Base-by-base conservation (phyloP, 2,113 vertebrate genomes). In the Piaya cayana region DNA sequence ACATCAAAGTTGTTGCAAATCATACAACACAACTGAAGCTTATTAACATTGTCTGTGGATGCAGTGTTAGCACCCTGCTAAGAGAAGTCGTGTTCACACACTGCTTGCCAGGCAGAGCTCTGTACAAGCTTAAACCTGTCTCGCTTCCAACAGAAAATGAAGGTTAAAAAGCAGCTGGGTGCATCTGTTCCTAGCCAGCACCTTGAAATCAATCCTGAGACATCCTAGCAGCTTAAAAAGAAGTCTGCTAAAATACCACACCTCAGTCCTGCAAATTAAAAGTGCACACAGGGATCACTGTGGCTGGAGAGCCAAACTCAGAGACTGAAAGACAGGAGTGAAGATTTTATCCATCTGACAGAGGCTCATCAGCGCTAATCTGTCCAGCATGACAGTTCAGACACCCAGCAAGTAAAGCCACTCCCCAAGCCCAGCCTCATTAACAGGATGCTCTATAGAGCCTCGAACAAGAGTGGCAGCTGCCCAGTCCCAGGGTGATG, bases 1-100 rank as follows among this genome's bases (percentile, higher is more conserved):
- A 20, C 1, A 1, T 15, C 62, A 5, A 77, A 80, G 63, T 8
- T 22, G 15, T 6, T 25, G 47, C 59, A 75, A 58, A 59, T 23
- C 0, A 0, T 16, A 8, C n/a, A 22, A 63, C 0, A 1, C 0
- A 1, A 39, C 78, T 87, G 27, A 2, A 0, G 8, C 62, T 72
- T n/a, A 6, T 77, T 74, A 74, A 18, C 23, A 4, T 8, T 0
- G 26, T 15, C 4, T 53, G 36, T 1, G 59, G 90, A 74, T 11
- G 52, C 42, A 4, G 67, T 1, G 27, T 43, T 79, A 58, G 71
- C 80, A 49, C 72, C 86, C 88, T 55, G 76, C 90, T 69, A 82
- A 30, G 83, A 77, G 50, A 2, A 6, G 87, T 55, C 1, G 0
- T 52, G 87, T 26, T 92, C 82, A 88, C 86, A 52, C 79, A 78